These are phyloP conservation scores for Gastrophryne carolinensis DNA, from an alignment of 2,797 vertebrate genomes.

Conservation along the genomic window DNA sequence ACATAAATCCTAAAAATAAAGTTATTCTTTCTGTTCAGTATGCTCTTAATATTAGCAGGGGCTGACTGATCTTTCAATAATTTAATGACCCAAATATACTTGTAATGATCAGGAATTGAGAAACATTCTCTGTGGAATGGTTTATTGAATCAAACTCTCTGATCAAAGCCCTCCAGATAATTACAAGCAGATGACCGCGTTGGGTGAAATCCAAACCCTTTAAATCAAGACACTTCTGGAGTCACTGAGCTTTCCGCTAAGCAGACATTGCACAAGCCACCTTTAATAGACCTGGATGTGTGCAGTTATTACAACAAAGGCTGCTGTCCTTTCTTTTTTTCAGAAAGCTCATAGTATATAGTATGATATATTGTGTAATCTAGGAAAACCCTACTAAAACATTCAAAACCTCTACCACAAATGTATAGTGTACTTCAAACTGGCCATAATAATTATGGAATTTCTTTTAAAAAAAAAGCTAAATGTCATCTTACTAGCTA, in stretches of 20 bases:
- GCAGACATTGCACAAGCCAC: conserved; percentile 17
- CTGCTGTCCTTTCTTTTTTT: background rate
- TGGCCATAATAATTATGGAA: too few relatives aligned
- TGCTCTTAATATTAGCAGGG: background rate
- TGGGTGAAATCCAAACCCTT: conserved; percentile 15
- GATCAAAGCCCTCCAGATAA: conserved; percentile 30
- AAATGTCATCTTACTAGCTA: too few relatives aligned
- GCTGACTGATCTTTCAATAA: background rate
- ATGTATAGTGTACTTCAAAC: too few relatives aligned
- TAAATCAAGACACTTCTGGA: conserved; percentile 1
- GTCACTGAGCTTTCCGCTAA: conserved; percentile 17
- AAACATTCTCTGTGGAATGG: background rate
- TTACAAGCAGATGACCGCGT: background rate
- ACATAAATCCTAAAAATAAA: background rate
- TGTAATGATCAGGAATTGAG: background rate
- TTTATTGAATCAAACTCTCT: background rate
- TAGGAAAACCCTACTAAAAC: background rate
- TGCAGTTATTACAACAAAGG: conserved; percentile 15
- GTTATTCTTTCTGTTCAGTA: background rate
- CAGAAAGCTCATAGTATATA: background rate
- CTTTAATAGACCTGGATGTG: background rate
- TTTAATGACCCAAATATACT: background rate
- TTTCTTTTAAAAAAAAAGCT: too few relatives aligned
- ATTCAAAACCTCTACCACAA: background rate
- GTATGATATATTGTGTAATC: background rate